Percentiles rank a stretch among this genome's conserved stretches.
These are phyloP conservation scores for Platynereis dumerilii DNA, from an alignment of 2,888 invertebrate genomes.

Conservation along the genomic window DNA sequence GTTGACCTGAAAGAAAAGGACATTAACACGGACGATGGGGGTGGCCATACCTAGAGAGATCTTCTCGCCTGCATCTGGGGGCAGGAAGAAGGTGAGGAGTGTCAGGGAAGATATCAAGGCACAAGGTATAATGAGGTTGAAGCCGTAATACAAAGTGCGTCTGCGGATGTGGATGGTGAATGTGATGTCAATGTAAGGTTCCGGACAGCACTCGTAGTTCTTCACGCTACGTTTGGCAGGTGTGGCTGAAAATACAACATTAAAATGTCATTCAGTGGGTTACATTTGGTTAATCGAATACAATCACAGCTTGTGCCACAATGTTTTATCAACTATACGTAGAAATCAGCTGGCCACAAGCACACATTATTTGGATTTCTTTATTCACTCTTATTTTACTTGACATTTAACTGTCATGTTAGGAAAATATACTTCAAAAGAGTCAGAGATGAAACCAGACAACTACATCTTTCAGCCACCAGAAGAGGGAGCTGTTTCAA, in stretches of 20 bases:
- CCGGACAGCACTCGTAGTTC: slow-evolving; percentile 40
- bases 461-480: too few species aligned
- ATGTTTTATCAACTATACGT: too few species aligned
- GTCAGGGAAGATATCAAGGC: slow-evolving; percentile 43
- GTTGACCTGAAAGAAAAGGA: too few species aligned
- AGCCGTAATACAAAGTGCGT: slow-evolving; percentile 41
- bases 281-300: neutral
- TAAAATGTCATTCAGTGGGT: neutral
- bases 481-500: too few species aligned
- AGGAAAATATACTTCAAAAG: too few species aligned
- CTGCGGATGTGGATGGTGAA: slow-evolving; percentile 42
- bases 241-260: slow-evolving; percentile 26
- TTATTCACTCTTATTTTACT: too few species aligned
- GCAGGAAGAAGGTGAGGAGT: slow-evolving; percentile 39
- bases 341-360: too few species aligned
- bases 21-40: too few species aligned
- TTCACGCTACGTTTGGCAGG: slow-evolving; percentile 34
- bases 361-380: too few species aligned
- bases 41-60: slow-evolving; percentile 40
- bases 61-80: slow-evolving; percentile 43
- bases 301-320: too few species aligned
- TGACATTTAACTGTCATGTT: too few species aligned
- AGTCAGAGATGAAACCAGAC: too few species aligned
- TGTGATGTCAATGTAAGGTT: slow-evolving; percentile 43
- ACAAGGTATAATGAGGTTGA: slow-evolving; percentile 44